A percentile compares a stretch with the other conserved stretches of the same genome.
Conservation (phyloP, 2,888 invertebrate species). For the Cosmopolites sordidus region DNA sequence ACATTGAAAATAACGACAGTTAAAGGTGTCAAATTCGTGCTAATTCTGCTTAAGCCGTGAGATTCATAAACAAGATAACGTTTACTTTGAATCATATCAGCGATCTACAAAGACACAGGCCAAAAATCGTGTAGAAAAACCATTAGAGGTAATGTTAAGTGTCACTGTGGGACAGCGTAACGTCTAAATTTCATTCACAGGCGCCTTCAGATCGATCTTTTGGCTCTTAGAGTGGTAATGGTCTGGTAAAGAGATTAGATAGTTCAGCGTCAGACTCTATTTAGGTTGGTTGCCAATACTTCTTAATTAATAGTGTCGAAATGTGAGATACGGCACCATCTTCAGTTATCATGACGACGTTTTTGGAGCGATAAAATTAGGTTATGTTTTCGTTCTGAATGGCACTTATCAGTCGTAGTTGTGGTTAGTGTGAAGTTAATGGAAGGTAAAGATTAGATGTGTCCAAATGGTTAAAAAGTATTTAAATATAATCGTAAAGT, state of each 20-base stretch:
- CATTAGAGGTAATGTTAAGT: constrained; percentile 12
- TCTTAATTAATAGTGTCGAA: constrained; percentile 35
- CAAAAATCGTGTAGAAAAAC: constrained; percentile 9
- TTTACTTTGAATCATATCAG: too few species aligned
- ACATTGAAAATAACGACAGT: too few species aligned
- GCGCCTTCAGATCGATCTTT: constrained; percentile 17
- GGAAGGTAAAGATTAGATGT: constrained; percentile 33
- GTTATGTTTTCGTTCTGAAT: constrained; percentile 10
- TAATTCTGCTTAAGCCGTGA: too few species aligned
- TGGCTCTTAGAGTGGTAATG: constrained; percentile 11
- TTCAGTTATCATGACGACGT: constrained; percentile 35
- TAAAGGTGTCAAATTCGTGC: too few species aligned
- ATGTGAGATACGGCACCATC: constrained; percentile 34
- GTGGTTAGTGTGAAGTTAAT: constrained; percentile 30
- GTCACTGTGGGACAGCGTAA: constrained; percentile 9
- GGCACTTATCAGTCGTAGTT: constrained; percentile 8
- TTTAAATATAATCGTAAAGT: constrained; percentile 30
- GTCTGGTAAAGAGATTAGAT: constrained; percentile 18
- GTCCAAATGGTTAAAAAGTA: constrained; percentile 32
- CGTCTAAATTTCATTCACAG: constrained; percentile 11
- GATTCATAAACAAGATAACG: too few species aligned
- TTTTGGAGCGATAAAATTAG: constrained; percentile 14
- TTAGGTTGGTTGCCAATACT: constrained; percentile 14
- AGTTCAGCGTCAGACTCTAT: constrained; percentile 10
- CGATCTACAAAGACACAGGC: too few species aligned